These are phyloP conservation scores for Triplophysa yarkandensis DNA, from an alignment of 2,797 vertebrate genomes.

Conservation along the genomic window DNA sequence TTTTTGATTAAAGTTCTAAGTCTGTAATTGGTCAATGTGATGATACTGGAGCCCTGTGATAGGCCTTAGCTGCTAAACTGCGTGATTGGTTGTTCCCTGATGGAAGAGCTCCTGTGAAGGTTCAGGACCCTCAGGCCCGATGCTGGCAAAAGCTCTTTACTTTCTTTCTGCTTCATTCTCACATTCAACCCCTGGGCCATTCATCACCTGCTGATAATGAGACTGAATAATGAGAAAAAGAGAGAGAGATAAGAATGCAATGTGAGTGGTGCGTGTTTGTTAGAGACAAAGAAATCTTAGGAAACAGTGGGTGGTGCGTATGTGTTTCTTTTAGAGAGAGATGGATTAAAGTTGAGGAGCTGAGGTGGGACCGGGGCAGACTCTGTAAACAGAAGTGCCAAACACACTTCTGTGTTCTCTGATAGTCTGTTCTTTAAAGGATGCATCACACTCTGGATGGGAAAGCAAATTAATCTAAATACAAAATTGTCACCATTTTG, in stretches of 20 bases:
- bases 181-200: constrained; percentile 40
- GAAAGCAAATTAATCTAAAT: neutral
- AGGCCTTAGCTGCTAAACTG: neutral
- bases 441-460: neutral
- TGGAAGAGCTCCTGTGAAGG: constrained; percentile 6
- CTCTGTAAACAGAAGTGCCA: neutral
- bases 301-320: neutral
- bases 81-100: constrained; percentile 5
- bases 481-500: neutral
- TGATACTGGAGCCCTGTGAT: neutral
- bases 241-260: constrained; percentile 5
- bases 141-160: neutral
- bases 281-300: constrained; percentile 4
- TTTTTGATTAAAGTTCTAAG: neutral
- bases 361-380: neutral
- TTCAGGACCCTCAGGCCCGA: constrained; percentile 8
- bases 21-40: neutral
- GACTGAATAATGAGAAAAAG: constrained; percentile 47
- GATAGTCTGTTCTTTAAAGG: neutral
- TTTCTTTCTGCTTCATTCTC: constrained; percentile 30
- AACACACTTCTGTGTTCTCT: neutral
- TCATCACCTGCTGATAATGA: constrained; percentile 56
- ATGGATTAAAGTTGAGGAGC: constrained; percentile 4
- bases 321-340: neutral
- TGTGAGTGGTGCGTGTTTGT: neutral